phyloP scores from a whole-genome alignment of 92 coral and sea anemone species.

The Blastomussa wellsi region DNA sequence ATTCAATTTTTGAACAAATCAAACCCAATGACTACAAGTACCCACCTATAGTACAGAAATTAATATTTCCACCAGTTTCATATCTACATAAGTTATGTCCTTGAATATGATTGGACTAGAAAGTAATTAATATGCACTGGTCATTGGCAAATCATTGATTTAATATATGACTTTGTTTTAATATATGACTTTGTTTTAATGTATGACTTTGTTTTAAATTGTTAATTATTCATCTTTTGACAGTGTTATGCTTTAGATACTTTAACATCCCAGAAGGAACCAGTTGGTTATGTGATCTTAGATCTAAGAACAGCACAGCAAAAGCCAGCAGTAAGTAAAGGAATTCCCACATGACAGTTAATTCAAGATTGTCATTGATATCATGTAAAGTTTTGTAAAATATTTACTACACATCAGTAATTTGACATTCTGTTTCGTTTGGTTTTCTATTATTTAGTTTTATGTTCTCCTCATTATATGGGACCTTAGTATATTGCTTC shows the following conservation, averaged over 20 bases:
- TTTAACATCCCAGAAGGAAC: conserved; percentile 89
- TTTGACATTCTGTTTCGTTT: no score
- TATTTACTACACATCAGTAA: no score
- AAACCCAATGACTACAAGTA: no score
- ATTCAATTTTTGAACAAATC: no score
- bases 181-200: neutral
- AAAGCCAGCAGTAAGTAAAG: conserved; percentile 69
- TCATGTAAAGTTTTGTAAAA: no score
- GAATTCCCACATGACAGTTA: neutral
- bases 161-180: neutral
- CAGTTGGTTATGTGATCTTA: conserved; percentile 91
- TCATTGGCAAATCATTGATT: neutral
- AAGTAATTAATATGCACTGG: neutral
- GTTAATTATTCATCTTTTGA: neutral
- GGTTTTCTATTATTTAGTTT: neutral
- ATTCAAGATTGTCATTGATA: neutral
- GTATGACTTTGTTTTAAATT: neutral
- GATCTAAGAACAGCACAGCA: conserved; percentile 96
- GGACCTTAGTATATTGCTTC: neutral
- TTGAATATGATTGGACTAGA: no score
- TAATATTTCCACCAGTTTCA: no score
- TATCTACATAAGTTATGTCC: no score
- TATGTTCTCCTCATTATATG: neutral
- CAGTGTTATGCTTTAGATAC: conserved; percentile 95
- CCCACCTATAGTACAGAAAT: no score